Base-by-base conservation (phyloP, 2,797 vertebrate genomes). In the Falco columbarius region DNA sequence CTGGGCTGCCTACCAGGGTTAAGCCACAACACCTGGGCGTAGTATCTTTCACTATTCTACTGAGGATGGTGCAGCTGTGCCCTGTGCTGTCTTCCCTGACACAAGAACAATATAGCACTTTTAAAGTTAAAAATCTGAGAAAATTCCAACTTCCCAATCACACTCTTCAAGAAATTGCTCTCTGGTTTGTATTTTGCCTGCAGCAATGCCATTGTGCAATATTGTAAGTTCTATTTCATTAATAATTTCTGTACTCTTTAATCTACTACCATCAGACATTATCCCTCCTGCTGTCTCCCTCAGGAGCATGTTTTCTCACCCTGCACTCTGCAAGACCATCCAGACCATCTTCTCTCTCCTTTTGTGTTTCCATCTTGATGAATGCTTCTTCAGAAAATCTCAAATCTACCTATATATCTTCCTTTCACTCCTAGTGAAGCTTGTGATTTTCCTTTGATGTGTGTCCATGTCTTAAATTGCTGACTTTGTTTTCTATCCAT, bases 171-270 rank as follows among this genome's bases (percentile, higher is more conserved):
- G 72, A 82, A 77, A 55, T 30, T 23, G 12, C 13, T 76, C 54
- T 89, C 54, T 59, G 27, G 29, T 70, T 63, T 34, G 34, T 58
- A 44, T 95, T 94, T 93, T 63, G 38, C 85, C 92, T 59, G 71
- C 32, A 91, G 70, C 19, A 55, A 68, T 55, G 63, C 11, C 20
- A 55, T 10, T 76, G 38, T 89, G n/a, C 21, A 79, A 62, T 62
- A 54, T 62, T 46, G 56, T 52, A 92, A 71, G 44, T 89, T 49
- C 7, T n/a, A 70, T 42, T 67, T 90, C 70, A 83, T 77, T 83
- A 66, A 51, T 51, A n/a, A 52, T 13, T 55, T 93, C 52, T 68
- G 16, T 79, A 34, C 36, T 84, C 36, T 81, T 89, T 59, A 44
- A 79, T 72, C n/a, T 75, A 47, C n/a, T 75, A 47, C 51, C 74